A percentile compares a stretch with the other conserved stretches of the same genome.
Conservation (phyloP, 1,140 invertebrate genomes). For the Propsilocerus akamusi region DNA sequence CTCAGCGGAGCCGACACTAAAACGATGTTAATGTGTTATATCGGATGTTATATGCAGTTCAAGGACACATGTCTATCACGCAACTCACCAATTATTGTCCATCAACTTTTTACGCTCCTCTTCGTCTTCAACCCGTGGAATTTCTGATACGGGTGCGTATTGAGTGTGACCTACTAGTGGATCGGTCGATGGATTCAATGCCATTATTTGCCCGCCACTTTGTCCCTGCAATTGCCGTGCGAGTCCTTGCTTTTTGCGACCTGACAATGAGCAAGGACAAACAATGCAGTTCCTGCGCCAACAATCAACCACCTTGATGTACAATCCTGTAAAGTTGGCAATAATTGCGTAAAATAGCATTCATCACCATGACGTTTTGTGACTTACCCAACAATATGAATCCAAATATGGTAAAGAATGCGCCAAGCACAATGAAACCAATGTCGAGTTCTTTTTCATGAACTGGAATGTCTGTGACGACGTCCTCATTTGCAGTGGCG, state of each 20-base stretch:
- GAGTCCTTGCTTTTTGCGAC: conserved; percentile 10
- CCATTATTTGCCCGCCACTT: conserved; percentile 8
- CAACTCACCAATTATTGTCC: conserved; percentile 49
- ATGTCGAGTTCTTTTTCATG: conserved; percentile 7
- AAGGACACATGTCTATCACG: conserved; percentile 12
- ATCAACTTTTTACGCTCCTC: conserved; percentile 45
- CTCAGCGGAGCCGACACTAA: conserved; percentile 35
- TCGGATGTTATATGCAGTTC: background rate
- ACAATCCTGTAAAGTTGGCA: conserved; percentile 9
- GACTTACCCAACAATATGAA: conserved; percentile 7
- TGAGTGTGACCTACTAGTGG: conserved; percentile 40
- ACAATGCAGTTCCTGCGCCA: conserved; percentile 10
- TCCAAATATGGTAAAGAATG: conserved; percentile 8
- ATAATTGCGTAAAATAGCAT: conserved; percentile 1
- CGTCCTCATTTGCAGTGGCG: conserved; percentile 6
- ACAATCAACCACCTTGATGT: conserved; percentile 8
- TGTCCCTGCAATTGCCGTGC: conserved; percentile 10
- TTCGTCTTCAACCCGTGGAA: conserved; percentile 37
- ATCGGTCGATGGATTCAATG: conserved; percentile 47
- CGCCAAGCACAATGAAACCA: conserved; percentile 8
- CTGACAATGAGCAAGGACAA: conserved; percentile 11
- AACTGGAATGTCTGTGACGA: conserved; percentile 3
- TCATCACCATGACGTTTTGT: background rate
- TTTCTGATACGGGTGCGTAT: conserved; percentile 45
- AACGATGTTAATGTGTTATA: conserved; percentile 11